Percentiles rank a stretch among this genome's conserved stretches.
These are phyloP conservation scores for Sebastes wilsoni DNA, from an alignment of 2,797 vertebrate genomes.

Conservation along the genomic window DNA sequence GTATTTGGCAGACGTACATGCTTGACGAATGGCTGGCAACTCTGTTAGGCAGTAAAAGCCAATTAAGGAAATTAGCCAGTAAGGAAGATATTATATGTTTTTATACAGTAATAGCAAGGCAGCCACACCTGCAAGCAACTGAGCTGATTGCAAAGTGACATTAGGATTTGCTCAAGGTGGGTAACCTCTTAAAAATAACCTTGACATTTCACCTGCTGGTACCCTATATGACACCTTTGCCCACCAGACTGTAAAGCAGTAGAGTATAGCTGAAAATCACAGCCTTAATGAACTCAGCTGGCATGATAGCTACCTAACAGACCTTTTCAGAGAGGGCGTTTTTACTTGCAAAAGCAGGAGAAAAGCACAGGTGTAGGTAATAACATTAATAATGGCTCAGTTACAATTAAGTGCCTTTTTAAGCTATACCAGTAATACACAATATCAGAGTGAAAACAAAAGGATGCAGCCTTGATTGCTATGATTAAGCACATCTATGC, in stretches of 20 bases:
- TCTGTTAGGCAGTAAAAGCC: constrained; percentile 25
- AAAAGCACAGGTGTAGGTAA: neutral
- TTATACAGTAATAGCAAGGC: neutral
- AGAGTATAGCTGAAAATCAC: neutral
- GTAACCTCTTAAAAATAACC: neutral
- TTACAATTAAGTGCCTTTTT: neutral
- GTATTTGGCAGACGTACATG: constrained; percentile 6
- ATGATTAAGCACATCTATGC: neutral
- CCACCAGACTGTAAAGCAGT: neutral
- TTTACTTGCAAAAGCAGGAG: neutral
- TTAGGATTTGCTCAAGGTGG: neutral
- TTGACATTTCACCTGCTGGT: neutral
- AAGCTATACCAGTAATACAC: neutral
- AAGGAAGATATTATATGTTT: neutral
- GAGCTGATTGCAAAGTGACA: neutral
- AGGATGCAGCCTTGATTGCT: neutral
- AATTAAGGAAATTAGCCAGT: constrained; percentile 30
- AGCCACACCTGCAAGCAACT: constrained; percentile 6
- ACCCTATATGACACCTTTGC: neutral
- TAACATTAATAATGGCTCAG: neutral
- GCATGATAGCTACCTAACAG: neutral
- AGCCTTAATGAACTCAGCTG: neutral
- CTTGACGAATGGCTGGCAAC: constrained; percentile 28
- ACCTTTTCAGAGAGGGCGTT: neutral
- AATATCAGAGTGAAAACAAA: neutral